phyloP scores from a whole-genome alignment of 2,888 invertebrate species.

The Fragum fragum region DNA sequence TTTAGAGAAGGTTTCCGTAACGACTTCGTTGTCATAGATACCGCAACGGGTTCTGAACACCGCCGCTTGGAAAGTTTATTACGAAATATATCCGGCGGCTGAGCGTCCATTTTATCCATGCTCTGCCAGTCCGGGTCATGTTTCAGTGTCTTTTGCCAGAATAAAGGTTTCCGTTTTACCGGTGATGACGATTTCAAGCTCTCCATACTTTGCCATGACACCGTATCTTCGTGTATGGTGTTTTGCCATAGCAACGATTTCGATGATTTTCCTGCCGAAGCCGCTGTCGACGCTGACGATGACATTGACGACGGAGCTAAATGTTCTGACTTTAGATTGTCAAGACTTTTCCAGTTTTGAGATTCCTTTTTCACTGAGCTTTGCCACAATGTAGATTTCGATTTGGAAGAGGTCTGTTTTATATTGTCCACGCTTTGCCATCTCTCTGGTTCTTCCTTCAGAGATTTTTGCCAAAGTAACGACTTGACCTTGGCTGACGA shows the following conservation, averaged over 20 bases:
- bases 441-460: constrained; percentile 49
- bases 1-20: constrained; percentile 56
- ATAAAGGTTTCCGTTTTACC: constrained; percentile 12
- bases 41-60: constrained; percentile 52
- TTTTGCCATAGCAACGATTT: constrained; percentile 49
- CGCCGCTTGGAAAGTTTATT: constrained; percentile 40
- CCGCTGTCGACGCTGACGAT: neutral
- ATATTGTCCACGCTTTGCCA: constrained; percentile 53
- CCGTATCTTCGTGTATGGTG: constrained; percentile 52
- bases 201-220: constrained; percentile 53
- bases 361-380: constrained; percentile 53
- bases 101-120: constrained; percentile 29
- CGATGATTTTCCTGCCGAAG: constrained; percentile 22
- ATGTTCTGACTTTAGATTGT: constrained; percentile 18
- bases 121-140: constrained; percentile 25
- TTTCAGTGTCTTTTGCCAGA: constrained; percentile 19
- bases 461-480: constrained; percentile 56
- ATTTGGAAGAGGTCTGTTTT: constrained; percentile 48
- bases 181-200: constrained; percentile 18
- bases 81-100: constrained; percentile 32
- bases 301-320: neutral
- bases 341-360: constrained; percentile 52
- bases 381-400: constrained; percentile 51
- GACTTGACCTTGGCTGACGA: constrained; percentile 53
- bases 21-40: constrained; percentile 36